Conservation (phyloP, 2,888 invertebrate species). For the Pomacea canaliculata region DNA sequence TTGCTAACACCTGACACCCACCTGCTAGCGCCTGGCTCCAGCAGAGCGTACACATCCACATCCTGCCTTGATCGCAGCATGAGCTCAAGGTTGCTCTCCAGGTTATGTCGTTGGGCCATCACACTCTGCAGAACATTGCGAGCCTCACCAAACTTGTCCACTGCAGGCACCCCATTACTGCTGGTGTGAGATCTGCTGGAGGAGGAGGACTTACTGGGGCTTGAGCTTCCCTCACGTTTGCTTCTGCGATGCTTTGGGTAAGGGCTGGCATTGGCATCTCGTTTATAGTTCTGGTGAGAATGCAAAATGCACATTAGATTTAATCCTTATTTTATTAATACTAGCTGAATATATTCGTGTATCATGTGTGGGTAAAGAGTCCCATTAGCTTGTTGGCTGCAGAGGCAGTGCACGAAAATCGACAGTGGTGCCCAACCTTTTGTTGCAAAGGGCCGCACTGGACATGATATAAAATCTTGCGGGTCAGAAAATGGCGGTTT, state of each 20-base stretch:
- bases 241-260: conserved; percentile 30
- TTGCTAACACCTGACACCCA: conserved; percentile 23
- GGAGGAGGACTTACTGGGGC: conserved; percentile 39
- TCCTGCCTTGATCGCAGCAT: conserved; percentile 54
- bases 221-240: conserved; percentile 27
- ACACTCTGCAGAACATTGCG: conserved; percentile 49
- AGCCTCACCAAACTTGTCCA: conserved; percentile 53
- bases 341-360: no score
- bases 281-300: conserved; percentile 18
- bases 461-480: no score
- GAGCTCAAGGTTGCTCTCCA: conserved; percentile 58
- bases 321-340: neutral
- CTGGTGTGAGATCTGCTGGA: neutral
- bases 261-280: conserved; percentile 29
- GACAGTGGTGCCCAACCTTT: no score
- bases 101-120: conserved; percentile 44
- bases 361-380: no score
- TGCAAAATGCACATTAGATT: neutral
- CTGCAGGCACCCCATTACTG: conserved; percentile 24
- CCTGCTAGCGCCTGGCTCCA: conserved; percentile 48
- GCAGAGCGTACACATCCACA: conserved; percentile 47
- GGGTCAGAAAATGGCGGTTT: no score
- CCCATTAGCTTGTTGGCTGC: no score
- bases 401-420: no score
- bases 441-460: no score